Percentiles rank a stretch among this genome's conserved stretches.
Conservation (phyloP, 2,113 vertebrate species). For the Triplophysa tibetana region DNA sequence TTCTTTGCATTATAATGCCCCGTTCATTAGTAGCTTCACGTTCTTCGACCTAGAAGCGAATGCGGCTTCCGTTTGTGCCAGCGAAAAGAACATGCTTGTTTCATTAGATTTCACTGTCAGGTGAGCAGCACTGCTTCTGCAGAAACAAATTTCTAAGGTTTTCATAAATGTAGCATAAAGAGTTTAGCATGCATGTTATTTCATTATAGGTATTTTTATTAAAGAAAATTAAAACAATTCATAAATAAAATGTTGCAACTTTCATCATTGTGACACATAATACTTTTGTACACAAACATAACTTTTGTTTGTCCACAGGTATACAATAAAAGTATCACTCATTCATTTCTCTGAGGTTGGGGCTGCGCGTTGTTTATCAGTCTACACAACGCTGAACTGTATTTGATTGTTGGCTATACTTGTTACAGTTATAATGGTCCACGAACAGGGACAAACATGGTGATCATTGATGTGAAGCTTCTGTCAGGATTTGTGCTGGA, state of each 20-base stretch:
- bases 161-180: no score
- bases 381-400: not conserved
- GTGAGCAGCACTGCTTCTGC: slow-evolving; percentile 47
- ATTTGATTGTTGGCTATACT: not conserved
- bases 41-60: slow-evolving; percentile 62
- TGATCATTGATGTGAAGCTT: slow-evolving; percentile 77
- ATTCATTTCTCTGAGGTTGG: no score
- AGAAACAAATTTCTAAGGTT: no score
- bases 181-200: no score
- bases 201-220: no score
- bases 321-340: no score
- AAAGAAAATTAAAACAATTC: no score
- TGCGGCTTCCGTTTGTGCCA: slow-evolving; percentile 54
- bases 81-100: slow-evolving; percentile 46
- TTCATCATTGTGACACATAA: no score
- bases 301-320: no score
- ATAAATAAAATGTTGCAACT: no score
- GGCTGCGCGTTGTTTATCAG: no score
- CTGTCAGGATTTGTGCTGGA: slow-evolving; percentile 74
- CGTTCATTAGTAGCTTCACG: slow-evolving; percentile 67
- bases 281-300: no score
- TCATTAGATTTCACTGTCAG: slow-evolving; percentile 57
- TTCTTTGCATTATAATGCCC: slow-evolving; percentile 71
- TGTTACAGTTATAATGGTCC: slow-evolving; percentile 67
- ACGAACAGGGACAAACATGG: slow-evolving; percentile 78